Evolutionary conservation across 1,140 invertebrate genomes (phyloP), one percentile per base, ranked within the genome.

Genomic region (Drosophila tani): DNA sequence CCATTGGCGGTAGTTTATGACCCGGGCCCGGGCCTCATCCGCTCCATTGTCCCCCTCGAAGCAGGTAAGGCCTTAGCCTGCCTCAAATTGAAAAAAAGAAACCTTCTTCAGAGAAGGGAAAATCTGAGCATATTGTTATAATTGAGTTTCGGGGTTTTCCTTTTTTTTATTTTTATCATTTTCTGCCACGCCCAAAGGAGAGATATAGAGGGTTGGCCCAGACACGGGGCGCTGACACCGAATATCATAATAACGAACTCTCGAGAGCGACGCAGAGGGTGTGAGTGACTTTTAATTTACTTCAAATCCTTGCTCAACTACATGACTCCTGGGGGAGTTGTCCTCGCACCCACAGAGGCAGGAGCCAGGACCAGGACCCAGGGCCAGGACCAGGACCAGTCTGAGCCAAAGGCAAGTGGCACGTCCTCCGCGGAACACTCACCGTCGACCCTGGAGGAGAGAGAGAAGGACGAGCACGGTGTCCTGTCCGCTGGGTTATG

Each of bases 101-200:
- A 46, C 32, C 40, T 55, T 53, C 40, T 55, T 53, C 29, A 8
- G 29, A 43, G 21, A 63, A 43, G 46, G 53, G 46, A 79, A 92
- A 92, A 92, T 92, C 82, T 75, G 79, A 90, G 91, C 91, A 92
- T 92, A 92, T 92, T 92, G 91, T 91, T 86, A 92, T 92, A 92
- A 92, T 92, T 91, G 91, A 92, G 84, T 90, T 92, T 88, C 43
- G 56, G 40, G 32, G 40, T 19, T 45, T 53, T 43, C 45, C n/a
- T 50, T 14, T 9, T 40, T 40, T n/a, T 51, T 29, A 29, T 29
- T 29, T 29, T 29, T 29, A 29, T 29, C 27, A 64, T 73, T 73
- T 63, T 75, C 76, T 68, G 81, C 81, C 84, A 90, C 84, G 84
- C 84, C 84, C 67, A 50, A 50, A 15, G 43, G 56, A 46, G 40